Conservation (phyloP, 2,797 vertebrate genomes). For the Pyrrhura leucotis region DNA sequence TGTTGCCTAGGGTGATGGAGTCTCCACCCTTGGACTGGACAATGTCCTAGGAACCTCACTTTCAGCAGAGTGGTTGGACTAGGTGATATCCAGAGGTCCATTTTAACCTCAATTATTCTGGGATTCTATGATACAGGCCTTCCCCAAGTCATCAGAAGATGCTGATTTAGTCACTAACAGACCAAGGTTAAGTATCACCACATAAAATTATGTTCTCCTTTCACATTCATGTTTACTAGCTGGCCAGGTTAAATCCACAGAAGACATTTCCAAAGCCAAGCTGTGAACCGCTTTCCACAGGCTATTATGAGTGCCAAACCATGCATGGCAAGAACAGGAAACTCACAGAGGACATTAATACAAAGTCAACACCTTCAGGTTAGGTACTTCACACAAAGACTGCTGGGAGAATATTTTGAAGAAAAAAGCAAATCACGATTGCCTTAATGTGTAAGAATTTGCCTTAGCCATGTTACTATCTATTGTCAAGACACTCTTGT, state of each 20-base stretch:
- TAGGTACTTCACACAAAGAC: neutral
- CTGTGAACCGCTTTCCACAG: neutral
- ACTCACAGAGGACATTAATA: accelerated
- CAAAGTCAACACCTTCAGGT: neutral
- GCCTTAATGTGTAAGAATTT: neutral
- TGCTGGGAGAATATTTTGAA: neutral
- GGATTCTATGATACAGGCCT: neutral
- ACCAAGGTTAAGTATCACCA: neutral
- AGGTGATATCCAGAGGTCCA: neutral
- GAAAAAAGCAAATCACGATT: neutral
- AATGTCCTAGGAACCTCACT: neutral
- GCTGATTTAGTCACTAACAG: neutral
- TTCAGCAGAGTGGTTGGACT: neutral
- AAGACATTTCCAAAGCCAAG: neutral
- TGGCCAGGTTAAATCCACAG: neutral
- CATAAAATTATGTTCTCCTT: neutral
- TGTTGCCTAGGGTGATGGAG: neutral
- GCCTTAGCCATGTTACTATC: neutral
- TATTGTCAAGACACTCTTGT: neutral
- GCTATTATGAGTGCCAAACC: neutral
- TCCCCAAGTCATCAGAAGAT: neutral
- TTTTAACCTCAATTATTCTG: neutral
- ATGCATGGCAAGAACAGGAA: neutral
- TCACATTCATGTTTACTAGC: neutral
- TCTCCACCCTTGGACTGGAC: neutral